These are phyloP conservation scores for Enteromius argenteus DNA, from an alignment of 2,797 vertebrate species.

Conservation along the genomic window DNA sequence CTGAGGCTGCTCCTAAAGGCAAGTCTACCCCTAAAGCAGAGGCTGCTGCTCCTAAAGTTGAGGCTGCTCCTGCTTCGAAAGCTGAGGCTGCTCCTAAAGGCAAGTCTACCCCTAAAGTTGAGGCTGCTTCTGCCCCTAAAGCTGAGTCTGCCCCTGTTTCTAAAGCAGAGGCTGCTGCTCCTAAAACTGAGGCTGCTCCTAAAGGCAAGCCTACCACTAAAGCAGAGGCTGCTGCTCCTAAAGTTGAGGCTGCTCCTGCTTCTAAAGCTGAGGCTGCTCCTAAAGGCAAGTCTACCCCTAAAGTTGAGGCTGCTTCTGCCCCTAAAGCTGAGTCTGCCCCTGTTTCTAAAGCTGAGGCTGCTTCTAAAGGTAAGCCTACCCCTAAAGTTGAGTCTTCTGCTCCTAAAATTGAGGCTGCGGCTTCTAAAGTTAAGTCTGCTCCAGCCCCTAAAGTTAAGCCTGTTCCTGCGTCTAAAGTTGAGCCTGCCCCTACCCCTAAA, in stretches of 20 bases:
- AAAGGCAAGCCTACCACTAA: too few relatives aligned
- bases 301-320: neutral
- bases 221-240: too few relatives aligned
- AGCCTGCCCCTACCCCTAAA: neutral
- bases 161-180: too few relatives aligned
- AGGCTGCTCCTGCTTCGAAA: too few relatives aligned
- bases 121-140: too few relatives aligned
- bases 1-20: conserved; percentile 93
- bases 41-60: too few relatives aligned
- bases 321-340: neutral
- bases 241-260: conserved; percentile 65
- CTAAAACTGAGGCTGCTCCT: too few relatives aligned
- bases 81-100: too few relatives aligned
- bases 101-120: too few relatives aligned
- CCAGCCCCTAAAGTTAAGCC: conserved; percentile 72
- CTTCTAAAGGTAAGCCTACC: neutral
- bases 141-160: too few relatives aligned
- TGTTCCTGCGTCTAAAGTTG: conserved; percentile 71
- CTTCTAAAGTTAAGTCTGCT: neutral
- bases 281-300: too few relatives aligned
- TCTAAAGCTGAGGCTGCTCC: conserved; percentile 94
- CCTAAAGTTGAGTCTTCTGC: neutral
- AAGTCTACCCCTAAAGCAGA: conserved; percentile 78
- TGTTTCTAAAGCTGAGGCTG: neutral
- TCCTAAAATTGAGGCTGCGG: neutral